Base-by-base conservation (phyloP, 2,797 vertebrate species). In the Myotis pilosus region DNA sequence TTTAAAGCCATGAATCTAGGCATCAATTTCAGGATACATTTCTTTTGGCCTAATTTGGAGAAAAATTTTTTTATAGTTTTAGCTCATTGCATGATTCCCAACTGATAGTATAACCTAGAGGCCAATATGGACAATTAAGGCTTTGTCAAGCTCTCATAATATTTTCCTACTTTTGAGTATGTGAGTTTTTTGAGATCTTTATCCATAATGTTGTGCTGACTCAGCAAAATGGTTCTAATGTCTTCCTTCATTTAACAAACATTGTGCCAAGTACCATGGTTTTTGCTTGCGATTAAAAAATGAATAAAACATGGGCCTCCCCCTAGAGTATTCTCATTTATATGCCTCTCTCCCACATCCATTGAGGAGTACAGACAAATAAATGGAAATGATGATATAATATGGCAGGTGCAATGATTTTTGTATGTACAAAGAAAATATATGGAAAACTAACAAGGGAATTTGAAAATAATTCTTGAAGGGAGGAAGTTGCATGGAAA, bases 241-340 rank as follows among this genome's bases (percentile, higher is more conserved):
- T n/a, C 93, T 82, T 41, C 47, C 25, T 90, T 89, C 69, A 55
- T 57, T 89, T 91, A 91, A 44, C 44, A 90, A 66, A 53, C 38
- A 72, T 83, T 87, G 33, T 93, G 23, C 83, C 79, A 60, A 66
- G 28, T 16, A 23, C 4, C 4, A 15, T 91, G n/a, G 13, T 49
- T 76, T 90, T 60, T 72, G 15, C 78, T 72, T 17, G 30, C 20
- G 30, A 55, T 64, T 85, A 23, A 80, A 92, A 75, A 28, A 69
- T 83, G 72, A 87, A n/a, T 66, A 60, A 92, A 87, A 76, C 69
- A 72, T 53, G 9, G 23, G 23, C 33, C n/a, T 62, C 25, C 68
- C 41, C 44, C 11, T 8, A 19, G 28, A 19, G 47, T 53, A 0
- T 4, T 85, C 79, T 41, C 49, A 47, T 68, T 76, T 76, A 2